Evolutionary conservation across 2,797 vertebrate genomes (phyloP).

Genomic region (Labeo calbasu): DNA sequence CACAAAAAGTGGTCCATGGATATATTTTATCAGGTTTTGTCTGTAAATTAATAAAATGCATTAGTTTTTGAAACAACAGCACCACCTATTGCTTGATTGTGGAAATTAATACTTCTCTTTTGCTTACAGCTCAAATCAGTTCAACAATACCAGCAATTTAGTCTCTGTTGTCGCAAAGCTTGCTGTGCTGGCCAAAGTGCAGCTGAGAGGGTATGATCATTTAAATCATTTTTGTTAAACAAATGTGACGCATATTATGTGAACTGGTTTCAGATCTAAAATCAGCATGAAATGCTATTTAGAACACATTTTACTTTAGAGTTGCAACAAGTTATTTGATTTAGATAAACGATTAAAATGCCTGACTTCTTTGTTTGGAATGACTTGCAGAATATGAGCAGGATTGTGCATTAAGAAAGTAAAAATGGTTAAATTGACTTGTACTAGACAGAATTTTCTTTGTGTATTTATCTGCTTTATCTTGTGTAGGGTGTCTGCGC

Average conservation of each 20-base stretch:
- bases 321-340: background rate
- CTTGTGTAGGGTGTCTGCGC: conserved; percentile 83
- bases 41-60: background rate
- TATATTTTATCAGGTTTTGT: background rate
- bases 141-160: conserved; percentile 83
- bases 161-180: conserved; percentile 83
- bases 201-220: conserved; percentile 88
- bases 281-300: background rate
- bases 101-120: conserved; percentile 8
- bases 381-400: background rate
- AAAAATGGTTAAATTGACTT: too few relatives aligned
- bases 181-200: conserved; percentile 87
- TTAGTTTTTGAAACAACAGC: conserved; percentile 37
- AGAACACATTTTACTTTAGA: background rate
- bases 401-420: background rate
- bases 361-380: background rate
- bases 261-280: background rate
- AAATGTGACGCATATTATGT: background rate
- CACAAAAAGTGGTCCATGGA: background rate
- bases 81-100: conserved; percentile 51
- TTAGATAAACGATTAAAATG: background rate
- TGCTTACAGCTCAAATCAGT: conserved; percentile 89
- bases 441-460: background rate
- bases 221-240: background rate
- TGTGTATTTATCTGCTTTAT: background rate